These are phyloP conservation scores for Diachrysia chrysitis DNA, from an alignment of 2,888 invertebrate species.

Conservation along the genomic window DNA sequence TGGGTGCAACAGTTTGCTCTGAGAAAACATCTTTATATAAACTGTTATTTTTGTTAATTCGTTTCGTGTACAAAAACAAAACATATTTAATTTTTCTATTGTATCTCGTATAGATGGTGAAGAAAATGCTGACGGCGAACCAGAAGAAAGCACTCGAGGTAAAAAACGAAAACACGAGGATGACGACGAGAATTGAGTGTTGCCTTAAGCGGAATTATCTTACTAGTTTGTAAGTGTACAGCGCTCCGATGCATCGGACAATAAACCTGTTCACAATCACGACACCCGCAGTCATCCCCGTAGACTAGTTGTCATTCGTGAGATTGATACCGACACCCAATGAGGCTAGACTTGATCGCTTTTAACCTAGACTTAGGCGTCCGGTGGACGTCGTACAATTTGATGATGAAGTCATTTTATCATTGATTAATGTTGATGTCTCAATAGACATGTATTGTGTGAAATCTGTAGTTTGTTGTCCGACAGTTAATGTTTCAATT, in stretches of 20 bases:
- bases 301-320: conserved; percentile 82
- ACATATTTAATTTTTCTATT: background rate
- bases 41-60: background rate
- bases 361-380: conserved; percentile 62
- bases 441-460: conserved; percentile 71
- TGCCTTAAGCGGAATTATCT: conserved; percentile 87
- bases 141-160: conserved; percentile 89
- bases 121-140: conserved; percentile 77
- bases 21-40: too few species aligned
- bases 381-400: conserved; percentile 58
- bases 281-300: conserved; percentile 69
- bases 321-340: conserved; percentile 69
- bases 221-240: conserved; percentile 88
- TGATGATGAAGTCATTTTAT: conserved; percentile 70
- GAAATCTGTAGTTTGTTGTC: conserved; percentile 87
- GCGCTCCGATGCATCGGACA: conserved; percentile 87
- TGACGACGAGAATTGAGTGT: conserved; percentile 87
- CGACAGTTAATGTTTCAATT: conserved; percentile 86
- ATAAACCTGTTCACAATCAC: conserved; percentile 78
- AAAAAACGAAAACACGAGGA: conserved; percentile 90
- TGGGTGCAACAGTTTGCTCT: conserved; percentile 38
- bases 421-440: conserved; percentile 77
- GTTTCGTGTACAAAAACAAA: background rate
- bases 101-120: conserved; percentile 76
- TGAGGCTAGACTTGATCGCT: conserved; percentile 67